Evolutionary conservation across 2,113 vertebrate species (phyloP), one percentile per base, ranked within the genome.

Genomic region (Garra rufa): DNA sequence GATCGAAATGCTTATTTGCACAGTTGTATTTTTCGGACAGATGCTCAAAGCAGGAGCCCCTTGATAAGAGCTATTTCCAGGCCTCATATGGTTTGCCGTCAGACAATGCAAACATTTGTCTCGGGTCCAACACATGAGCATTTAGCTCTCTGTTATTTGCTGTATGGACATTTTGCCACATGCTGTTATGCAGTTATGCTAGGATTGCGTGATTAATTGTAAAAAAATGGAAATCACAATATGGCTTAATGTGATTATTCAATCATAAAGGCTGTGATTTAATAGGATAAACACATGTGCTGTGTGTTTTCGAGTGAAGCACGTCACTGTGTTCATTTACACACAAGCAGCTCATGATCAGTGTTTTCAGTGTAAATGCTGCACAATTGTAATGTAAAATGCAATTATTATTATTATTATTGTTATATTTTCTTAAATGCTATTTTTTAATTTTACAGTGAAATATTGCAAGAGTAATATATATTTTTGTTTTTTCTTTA

Each of bases 41-140:
- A 83, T 70, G 80, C 57, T 69, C 38, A 44, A 57, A 14, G 67
- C 80, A 9, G 13, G 59, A 26, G 67, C 41, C 14, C 21, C 17
- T 24, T 34, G 83, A 77, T 82, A 43, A 57, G 48, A 9, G 17
- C 80, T 82, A 85, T 83, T 85, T 83, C 48, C 73, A 85, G 86
- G 38, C 43, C 73, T 70, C 75, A 67, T 17, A 71, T 44, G 76
- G 44, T 28, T 67, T 26, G 76, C 48, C 76, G 80, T 30, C 83
- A 83, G 79, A 65, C 46, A 21, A 43, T 21, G 30, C 50, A 11
- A 63, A 30, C 76, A 83, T 81, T 85, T 83, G 76, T 85, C 59
- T 59, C 80, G n/a, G 7, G 59, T 63, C 9, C 69, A 74, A 74
- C 57, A 69, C 41, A 44, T 59, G 61, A 44, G 34, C 15, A 9